Percentiles rank a stretch among this genome's conserved stretches.
phyloP scores from a whole-genome alignment of 2,888 invertebrate genomes.

The Temnothorax ravouxi region DNA sequence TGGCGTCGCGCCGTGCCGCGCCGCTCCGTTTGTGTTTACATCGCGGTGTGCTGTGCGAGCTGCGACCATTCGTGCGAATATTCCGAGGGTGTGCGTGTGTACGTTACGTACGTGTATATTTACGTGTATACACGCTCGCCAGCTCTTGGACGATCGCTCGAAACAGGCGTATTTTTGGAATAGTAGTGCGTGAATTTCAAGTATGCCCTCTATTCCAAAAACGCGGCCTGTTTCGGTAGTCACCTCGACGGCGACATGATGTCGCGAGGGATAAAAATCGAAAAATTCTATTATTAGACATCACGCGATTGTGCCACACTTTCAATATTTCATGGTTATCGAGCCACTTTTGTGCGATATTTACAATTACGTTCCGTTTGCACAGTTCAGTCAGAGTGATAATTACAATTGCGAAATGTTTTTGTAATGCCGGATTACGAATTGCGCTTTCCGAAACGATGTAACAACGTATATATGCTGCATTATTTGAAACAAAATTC shows the following conservation, averaged over 20 bases:
- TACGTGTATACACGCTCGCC: not conserved
- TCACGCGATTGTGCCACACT: too few species aligned
- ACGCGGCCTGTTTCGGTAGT: not conserved
- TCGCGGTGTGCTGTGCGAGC: conserved; percentile 62
- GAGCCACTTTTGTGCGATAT: not conserved
- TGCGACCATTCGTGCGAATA: conserved; percentile 64
- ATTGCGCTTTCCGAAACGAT: not conserved
- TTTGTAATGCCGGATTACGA: not conserved
- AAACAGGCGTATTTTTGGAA: too few species aligned
- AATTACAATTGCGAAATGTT: conserved; percentile 12
- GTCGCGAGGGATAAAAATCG: not conserved
- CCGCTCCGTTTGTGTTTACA: conserved; percentile 73
- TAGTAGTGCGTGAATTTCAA: too few species aligned
- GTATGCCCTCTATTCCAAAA: too few species aligned
- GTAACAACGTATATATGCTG: not conserved
- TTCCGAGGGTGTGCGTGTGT: conserved; percentile 31
- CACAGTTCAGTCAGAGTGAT: not conserved
- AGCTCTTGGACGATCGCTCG: not conserved
- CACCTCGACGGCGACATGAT: not conserved
- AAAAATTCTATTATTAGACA: too few species aligned
- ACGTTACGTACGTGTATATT: not conserved
- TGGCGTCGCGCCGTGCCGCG: conserved; percentile 55
- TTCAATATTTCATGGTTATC: not conserved
- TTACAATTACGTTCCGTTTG: not conserved
- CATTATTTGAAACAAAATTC: not conserved